Base-by-base conservation (phyloP, 2,888 invertebrate genomes). In the Fragum fragum region DNA sequence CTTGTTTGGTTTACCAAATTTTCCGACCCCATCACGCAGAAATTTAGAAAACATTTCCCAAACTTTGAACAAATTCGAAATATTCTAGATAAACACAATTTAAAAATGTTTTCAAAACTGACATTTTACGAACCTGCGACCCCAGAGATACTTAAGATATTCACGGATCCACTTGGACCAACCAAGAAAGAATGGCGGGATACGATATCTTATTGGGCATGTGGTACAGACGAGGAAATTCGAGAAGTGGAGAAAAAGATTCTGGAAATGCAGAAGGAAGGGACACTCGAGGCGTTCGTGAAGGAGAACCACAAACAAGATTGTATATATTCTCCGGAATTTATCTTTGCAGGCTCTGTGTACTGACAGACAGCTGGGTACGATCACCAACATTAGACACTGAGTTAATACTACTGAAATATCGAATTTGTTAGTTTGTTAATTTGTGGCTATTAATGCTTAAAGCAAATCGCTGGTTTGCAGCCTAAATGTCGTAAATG, bases 241-340 rank as follows among this genome's bases (percentile, higher is more conserved):
- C 26, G 11, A 23, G 63, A 70, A 26, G 71, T 63, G 0, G 69
- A 42, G 42, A 26, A 39, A 21, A 69, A 52, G 6, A 28, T 76
- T 16, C n/a, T 18, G n/a, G 36, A 70, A 23, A 53, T 79, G 71
- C 61, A 75, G 21, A 11, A 18, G 0, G 21, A 61, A 0, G 74
- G 79, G 1, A 63, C 71, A 1, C 47, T 79, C 1, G 66, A 79
- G 11, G n/a, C 57, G 23, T 79, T 79, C 57, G 79, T 75, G 11
- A 39, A 75, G 16, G 66, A 63, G 5, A 26, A 75, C 63, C 52
- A 70, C 14, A 79, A 36, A 18, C 9, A 21, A n/a, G 61, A 61
- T 18, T 21, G 21, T 6, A 28, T 57, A n/a, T 73, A 26, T 59
- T n/a, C 23, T 1, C 32, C 55, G 1, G 18, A 28, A 5, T 71